Evolutionary conservation across 2,888 invertebrate genomes (phyloP), one percentile per base, ranked within the genome.

Genomic region (Ochropleura plecta): DNA sequence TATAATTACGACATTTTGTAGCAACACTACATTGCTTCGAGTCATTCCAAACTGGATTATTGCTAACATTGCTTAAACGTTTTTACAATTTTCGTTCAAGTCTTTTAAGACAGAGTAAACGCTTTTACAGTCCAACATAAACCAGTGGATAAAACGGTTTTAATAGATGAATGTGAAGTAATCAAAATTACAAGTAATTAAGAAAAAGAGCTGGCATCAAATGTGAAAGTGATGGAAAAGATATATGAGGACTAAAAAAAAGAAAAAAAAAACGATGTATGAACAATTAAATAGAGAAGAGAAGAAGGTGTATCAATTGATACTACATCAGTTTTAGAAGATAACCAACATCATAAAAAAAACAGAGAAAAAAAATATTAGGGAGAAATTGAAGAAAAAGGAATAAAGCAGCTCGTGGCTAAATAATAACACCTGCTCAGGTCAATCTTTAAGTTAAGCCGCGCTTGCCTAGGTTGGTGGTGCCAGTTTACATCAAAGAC

Each of bases 31-130:
- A 63, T 72, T 57, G 55, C 80, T 57, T 63, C 55, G 0, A 51
- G 63, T 40, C 20, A 63, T 73, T 79, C 18, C 40, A 72, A 76
- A 79, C 73, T 72, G 73, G 76, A 63, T 63, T 79, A 8, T 71
- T 49, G 14, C 79, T 63, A 49, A 62, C 49, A 55, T 79, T 51
- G 44, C 55, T 57, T 46, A 55, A 49, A 78, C 59, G 10, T 40
- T 49, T 71, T 72, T 79, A 63, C 62, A 72, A 62, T 57, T 63
- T 76, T 63, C 44, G 48, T 76, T 71, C 14, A 30, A 79, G 44
- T 8, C 30, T 55, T 76, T 79, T 55, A 72, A 49, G 48, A 49
- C 8, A 30, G 30, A 44, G 62, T 44, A 49, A 59, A 44, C 40
- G 20, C 49, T 76, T 79, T 63, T 20, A 72, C 79, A 55, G 49